Base-by-base conservation (phyloP, 2,888 invertebrate species). In the Lumbricus terrestris region DNA sequence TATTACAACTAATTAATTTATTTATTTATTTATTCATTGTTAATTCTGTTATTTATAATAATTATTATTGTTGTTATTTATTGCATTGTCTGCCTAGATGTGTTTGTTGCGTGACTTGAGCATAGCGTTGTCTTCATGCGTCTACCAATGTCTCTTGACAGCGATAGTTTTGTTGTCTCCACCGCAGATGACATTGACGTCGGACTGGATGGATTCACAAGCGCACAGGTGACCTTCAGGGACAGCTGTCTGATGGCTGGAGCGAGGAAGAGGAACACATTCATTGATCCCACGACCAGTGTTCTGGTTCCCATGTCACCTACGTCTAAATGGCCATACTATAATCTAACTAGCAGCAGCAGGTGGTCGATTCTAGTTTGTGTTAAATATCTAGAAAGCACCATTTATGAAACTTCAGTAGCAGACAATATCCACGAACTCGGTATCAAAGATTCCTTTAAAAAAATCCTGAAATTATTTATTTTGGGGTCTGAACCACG, bases 91-190 rank as follows among this genome's bases (percentile, higher is more conserved):
- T 96, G 11, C 96, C 96, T 69, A 97, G 93, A 96, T 98, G 90
- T 97, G 98, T 94, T 97, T 98, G 33, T 95, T 99, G 92, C 96
- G 99, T 90, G 99, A 99, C 94, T 95, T 99, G 89, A 97, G 98
- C 0, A 97, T 99, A 20, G 99, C 99, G 0, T 96, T 99, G 29
- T 99, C 99, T 29, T 98, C 99, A 35, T 99, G 99, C 95, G 97
- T 99, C 93, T 99, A 99, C 95, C 99, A 99, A 95, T 98, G 98
- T 88, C 96, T 99, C 33, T 99, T 93, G 96, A 96, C 93, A 95
- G 95, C 92, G 96, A 96, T 92, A 95, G 94, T 91, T 95, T 95
- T 92, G 93, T 93, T 23, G 94, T 95, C 29, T 92, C 93, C 47
- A 92, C 93, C 82, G 93, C 91, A 89, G 93, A 94, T 89, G 92